These are phyloP conservation scores for Sphenodon punctatus DNA, from an alignment of 2,797 vertebrate species.

Conservation along the genomic window DNA sequence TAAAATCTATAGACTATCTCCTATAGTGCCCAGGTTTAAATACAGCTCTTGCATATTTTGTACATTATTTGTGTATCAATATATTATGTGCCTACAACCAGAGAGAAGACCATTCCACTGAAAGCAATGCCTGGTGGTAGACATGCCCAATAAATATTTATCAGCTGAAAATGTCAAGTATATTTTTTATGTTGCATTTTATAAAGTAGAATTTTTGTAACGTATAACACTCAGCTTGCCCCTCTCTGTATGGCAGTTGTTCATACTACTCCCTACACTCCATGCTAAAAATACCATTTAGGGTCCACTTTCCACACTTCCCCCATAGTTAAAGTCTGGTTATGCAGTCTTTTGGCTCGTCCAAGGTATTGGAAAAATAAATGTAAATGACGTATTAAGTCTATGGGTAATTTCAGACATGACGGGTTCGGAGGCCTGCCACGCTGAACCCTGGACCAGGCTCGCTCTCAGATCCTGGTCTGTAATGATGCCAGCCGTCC, in stretches of 20 bases:
- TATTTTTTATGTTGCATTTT: slow-evolving; percentile 54
- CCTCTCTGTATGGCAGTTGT: slow-evolving; percentile 32
- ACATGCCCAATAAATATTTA: slow-evolving; percentile 52
- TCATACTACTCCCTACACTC: slow-evolving; percentile 20
- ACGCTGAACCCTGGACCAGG: too few relatives aligned
- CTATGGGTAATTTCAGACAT: too few relatives aligned
- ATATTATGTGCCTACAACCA: slow-evolving; percentile 17
- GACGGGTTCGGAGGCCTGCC: too few relatives aligned
- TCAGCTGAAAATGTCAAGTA: slow-evolving; percentile 25
- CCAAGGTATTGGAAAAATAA: slow-evolving; percentile 24
- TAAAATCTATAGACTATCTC: slow-evolving; percentile 22
- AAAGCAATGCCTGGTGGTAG: slow-evolving; percentile 32
- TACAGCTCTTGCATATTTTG: slow-evolving; percentile 39
- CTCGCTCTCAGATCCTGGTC: too few relatives aligned
- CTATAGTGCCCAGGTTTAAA: slow-evolving; percentile 47
- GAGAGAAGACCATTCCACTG: slow-evolving; percentile 20
- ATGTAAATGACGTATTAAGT: background rate
- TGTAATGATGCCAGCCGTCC: too few relatives aligned
- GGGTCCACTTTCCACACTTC: background rate
- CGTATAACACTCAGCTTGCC: slow-evolving; percentile 5
- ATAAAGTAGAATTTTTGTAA: slow-evolving; percentile 44
- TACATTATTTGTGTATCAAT: slow-evolving; percentile 50
- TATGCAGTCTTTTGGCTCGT: slow-evolving; percentile 26
- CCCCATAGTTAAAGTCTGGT: slow-evolving; percentile 33
- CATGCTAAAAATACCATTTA: background rate